A percentile compares a stretch with the other conserved stretches of the same genome.
phyloP scores from a whole-genome alignment of 2,113 vertebrate species.

The Xiphophorus couchianus region DNA sequence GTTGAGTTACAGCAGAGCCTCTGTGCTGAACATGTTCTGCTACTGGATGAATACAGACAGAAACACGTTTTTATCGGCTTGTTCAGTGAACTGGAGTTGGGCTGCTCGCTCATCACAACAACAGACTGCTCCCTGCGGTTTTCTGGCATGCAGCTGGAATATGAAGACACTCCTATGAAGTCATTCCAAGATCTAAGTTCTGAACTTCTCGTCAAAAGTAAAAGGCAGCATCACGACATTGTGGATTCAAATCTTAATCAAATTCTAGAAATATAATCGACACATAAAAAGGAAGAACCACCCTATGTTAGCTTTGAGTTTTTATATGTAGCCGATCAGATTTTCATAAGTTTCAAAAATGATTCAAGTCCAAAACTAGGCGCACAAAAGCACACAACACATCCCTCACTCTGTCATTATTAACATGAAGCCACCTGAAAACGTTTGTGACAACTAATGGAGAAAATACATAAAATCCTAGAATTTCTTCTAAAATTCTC shows the following conservation, averaged over 20 bases:
- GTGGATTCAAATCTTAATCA: background rate
- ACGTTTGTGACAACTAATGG: too few relatives aligned
- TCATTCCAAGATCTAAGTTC: background rate
- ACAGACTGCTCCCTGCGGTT: background rate
- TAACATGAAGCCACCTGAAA: too few relatives aligned
- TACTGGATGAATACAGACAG: background rate
- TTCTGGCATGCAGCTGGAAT: background rate
- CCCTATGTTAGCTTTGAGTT: too few relatives aligned
- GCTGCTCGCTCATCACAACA: background rate
- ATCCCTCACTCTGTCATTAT: too few relatives aligned
- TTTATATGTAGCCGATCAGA: too few relatives aligned
- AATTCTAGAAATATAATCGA: background rate
- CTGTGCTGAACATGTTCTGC: background rate
- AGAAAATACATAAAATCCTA: too few relatives aligned
- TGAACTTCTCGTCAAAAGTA: background rate
- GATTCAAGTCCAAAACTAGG: too few relatives aligned
- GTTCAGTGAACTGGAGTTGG: background rate
- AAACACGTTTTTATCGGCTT: background rate
- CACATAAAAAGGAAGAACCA: background rate
- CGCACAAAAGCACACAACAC: too few relatives aligned
- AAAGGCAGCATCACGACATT: background rate
- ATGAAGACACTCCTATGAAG: background rate
- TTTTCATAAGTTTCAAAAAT: too few relatives aligned
- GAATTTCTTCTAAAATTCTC: too few relatives aligned
- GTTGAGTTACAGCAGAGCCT: too few relatives aligned